Conservation (phyloP, 2,797 vertebrate genomes). For the Neosilurus hyrtlii region DNA sequence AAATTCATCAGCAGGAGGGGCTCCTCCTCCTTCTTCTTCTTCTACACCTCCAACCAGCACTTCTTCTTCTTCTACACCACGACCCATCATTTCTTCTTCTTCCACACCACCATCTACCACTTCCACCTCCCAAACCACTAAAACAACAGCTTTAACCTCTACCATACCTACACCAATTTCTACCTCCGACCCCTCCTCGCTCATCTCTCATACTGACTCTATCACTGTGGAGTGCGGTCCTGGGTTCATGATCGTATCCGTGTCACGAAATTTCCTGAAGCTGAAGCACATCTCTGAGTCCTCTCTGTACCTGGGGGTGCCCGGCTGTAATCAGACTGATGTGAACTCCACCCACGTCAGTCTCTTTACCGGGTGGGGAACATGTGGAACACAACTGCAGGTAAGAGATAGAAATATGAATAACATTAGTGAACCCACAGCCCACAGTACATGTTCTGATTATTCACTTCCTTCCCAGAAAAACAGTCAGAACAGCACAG, state of each 20-base stretch:
- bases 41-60: not conserved
- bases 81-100: not conserved
- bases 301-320: constrained; percentile 77
- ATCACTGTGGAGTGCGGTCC: constrained; percentile 74
- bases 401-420: constrained; percentile 68
- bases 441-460: not conserved
- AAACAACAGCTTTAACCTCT: not conserved
- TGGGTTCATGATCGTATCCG: constrained; percentile 67
- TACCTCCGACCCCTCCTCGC: not conserved
- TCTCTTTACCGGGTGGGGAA: constrained; percentile 74
- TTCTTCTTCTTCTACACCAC: not conserved
- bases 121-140: not conserved
- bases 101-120: not conserved
- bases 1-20: not conserved
- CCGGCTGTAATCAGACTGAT: constrained; percentile 70
- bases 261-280: constrained; percentile 73
- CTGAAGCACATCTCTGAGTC: constrained; percentile 67
- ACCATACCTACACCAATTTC: not conserved
- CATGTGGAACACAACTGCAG: constrained; percentile 71
- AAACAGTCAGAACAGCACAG: constrained; percentile 64
- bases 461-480: constrained; percentile 72
- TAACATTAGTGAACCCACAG: no score
- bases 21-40: not conserved
- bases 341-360: constrained; percentile 72
- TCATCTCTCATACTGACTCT: not conserved